These are phyloP conservation scores for Recurvirostra avosetta DNA, from an alignment of 2,113 vertebrate genomes.

Conservation along the genomic window DNA sequence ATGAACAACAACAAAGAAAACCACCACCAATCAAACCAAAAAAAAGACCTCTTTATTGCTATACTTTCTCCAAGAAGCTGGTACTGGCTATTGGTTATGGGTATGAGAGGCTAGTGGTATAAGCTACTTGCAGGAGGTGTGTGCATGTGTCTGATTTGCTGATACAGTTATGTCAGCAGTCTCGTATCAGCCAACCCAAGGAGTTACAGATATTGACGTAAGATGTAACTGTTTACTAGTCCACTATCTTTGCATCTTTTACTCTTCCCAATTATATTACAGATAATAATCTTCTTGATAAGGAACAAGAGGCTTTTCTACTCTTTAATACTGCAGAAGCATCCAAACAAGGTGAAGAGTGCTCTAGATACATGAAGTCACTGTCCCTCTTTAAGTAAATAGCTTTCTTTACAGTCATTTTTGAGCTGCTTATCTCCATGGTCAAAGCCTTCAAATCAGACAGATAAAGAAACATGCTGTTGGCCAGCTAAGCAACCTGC, in stretches of 20 bases:
- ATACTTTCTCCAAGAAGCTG: background rate
- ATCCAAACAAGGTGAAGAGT: background rate
- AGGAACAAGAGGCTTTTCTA: background rate
- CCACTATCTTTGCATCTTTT: background rate
- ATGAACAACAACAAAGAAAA: background rate
- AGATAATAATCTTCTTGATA: background rate
- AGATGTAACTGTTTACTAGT: background rate
- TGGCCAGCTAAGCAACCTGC: slow-evolving; percentile 14
- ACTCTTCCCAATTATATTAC: background rate
- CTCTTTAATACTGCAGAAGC: background rate
- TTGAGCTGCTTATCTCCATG: background rate
- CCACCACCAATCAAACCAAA: no score
- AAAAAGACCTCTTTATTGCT: background rate
- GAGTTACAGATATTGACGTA: background rate
- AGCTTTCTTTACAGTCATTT: background rate
- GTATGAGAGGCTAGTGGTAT: background rate
- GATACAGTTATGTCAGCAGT: background rate
- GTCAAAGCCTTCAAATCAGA: background rate
- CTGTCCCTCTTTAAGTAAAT: background rate
- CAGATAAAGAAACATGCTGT: background rate
- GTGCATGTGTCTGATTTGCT: background rate
- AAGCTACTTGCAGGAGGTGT: background rate
- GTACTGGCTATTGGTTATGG: background rate
- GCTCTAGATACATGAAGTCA: background rate
- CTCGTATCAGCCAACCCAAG: background rate